Evolutionary conservation across 2,797 vertebrate genomes (phyloP).

Genomic region (Kryptopterus vitreolus): DNA sequence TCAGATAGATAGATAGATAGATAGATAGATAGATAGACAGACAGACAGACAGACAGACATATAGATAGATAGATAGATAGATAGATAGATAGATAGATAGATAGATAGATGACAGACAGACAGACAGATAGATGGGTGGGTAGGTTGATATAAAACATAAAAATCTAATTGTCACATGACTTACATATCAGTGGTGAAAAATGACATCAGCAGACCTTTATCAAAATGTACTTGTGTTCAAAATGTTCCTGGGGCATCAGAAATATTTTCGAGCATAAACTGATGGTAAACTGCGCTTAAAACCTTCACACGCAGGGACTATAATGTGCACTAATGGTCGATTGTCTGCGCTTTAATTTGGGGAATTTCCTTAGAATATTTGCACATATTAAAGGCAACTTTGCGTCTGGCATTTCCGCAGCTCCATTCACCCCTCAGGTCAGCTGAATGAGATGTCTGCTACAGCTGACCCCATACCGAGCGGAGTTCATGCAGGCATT

Average conservation of each 20-base stretch:
- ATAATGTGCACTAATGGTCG: neutral
- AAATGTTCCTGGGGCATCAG: neutral
- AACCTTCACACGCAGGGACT: neutral
- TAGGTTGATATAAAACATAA: neutral
- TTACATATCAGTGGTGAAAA: neutral
- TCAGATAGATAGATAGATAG: neutral
- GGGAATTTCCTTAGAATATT: neutral
- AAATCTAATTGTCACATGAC: neutral
- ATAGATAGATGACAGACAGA: neutral
- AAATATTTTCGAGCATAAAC: neutral
- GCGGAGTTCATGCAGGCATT: neutral
- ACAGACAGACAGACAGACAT: neutral
- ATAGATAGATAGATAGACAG: neutral
- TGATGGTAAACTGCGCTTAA: neutral
- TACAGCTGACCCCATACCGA: neutral
- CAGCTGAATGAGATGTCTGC: slow-evolving; percentile 1
- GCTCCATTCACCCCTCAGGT: neutral
- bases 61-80: neutral
- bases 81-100: neutral
- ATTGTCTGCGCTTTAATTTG: neutral
- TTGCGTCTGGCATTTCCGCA: too few species aligned
- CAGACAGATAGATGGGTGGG: neutral
- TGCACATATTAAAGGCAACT: neutral
- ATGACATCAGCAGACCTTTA: neutral
- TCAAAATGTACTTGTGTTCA: neutral